These are phyloP conservation scores for Maniola hyperantus DNA, from an alignment of 2,888 invertebrate species.

Conservation along the genomic window DNA sequence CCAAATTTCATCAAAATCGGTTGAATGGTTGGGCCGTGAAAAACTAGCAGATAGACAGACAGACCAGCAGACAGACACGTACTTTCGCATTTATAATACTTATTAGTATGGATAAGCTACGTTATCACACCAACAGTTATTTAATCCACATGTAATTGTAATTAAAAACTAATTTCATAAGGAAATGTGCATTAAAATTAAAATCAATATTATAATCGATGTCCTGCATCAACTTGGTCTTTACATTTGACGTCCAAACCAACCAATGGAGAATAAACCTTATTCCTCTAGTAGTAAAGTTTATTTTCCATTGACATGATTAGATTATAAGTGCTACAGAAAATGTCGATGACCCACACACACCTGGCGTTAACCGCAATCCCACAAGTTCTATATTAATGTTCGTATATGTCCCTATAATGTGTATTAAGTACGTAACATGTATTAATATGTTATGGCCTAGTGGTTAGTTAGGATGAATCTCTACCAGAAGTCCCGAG, in stretches of 20 bases:
- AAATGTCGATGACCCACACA: conserved; percentile 51
- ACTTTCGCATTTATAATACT: too few species aligned
- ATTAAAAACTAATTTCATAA: conserved; percentile 23
- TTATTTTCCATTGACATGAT: conserved; percentile 23
- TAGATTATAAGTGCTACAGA: conserved; percentile 43
- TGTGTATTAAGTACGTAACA: conserved; percentile 31
- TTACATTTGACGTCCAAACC: neutral
- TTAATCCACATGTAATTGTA: conserved; percentile 3
- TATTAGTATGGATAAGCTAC: too few species aligned
- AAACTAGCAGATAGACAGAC: too few species aligned
- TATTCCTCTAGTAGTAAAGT: neutral
- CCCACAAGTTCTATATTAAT: conserved; percentile 44
- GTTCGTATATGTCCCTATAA: conserved; percentile 30
- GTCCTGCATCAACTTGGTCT: conserved; percentile 30
- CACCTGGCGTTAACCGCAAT: conserved; percentile 51
- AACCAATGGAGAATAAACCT: conserved; percentile 23
- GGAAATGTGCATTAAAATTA: conserved; percentile 34
- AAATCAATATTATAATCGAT: conserved; percentile 38
- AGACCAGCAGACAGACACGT: too few species aligned
- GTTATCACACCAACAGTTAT: neutral
- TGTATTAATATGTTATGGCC: neutral
- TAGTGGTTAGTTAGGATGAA: too few species aligned
- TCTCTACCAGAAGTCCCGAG: too few species aligned
- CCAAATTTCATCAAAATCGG: too few species aligned
- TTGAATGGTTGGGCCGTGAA: too few species aligned